Evolutionary conservation across 2,113 vertebrate genomes (phyloP).

Genomic region (Ploceus nigricollis): DNA sequence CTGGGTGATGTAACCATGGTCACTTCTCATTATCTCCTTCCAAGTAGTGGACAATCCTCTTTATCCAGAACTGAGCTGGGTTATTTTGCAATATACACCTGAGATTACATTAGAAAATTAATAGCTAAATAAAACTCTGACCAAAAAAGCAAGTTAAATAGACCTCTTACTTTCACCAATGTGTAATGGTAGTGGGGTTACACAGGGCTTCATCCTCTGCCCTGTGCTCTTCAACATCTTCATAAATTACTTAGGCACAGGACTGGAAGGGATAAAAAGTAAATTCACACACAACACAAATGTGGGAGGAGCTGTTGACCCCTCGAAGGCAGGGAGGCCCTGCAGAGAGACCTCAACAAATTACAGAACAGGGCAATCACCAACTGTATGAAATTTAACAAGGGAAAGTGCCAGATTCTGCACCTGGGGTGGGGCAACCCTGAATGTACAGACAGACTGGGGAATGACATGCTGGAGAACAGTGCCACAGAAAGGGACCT

Average conservation of each 20-base stretch:
- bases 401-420: neutral
- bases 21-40: neutral
- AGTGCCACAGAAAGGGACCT: rapidly evolving
- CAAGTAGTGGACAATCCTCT: neutral
- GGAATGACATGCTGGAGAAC: neutral
- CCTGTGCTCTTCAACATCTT: neutral
- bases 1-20: neutral
- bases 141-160: neutral
- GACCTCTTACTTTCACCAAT: neutral
- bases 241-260: neutral
- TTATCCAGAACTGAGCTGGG: neutral
- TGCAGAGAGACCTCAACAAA: neutral
- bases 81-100: neutral
- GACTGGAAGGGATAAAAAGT: neutral
- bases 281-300: neutral
- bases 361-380: neutral
- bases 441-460: neutral
- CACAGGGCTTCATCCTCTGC: neutral
- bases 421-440: neutral
- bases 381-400: neutral
- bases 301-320: neutral
- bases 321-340: rapidly evolving
- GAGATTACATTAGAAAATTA: neutral
- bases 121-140: neutral
- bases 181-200: neutral